Conservation (phyloP, 92 coral and sea anemone genomes). For the Parazoanthus swiftii region DNA sequence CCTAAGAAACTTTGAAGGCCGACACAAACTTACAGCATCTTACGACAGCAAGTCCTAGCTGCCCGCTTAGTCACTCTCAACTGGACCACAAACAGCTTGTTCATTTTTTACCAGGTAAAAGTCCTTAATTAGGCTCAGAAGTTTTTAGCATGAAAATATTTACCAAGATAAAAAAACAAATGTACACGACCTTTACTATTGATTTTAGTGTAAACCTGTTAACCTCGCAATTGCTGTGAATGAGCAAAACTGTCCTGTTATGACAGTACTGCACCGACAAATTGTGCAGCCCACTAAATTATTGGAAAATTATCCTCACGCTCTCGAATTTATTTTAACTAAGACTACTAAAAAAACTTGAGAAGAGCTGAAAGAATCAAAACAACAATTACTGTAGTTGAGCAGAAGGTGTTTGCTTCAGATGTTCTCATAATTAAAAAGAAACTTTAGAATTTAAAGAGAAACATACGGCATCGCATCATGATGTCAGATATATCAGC, state of each 20-base stretch:
- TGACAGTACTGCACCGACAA: background rate
- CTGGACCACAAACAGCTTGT: background rate
- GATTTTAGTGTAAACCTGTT: background rate
- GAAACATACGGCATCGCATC: background rate
- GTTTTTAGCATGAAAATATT: background rate
- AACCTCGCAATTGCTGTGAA: background rate
- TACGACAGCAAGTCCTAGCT: background rate
- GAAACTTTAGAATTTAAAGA: background rate
- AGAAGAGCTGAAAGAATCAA: no score
- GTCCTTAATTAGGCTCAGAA: background rate
- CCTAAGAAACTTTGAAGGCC: background rate
- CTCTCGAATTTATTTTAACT: background rate
- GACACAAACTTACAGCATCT: background rate
- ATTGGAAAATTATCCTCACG: background rate
- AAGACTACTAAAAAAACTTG: background rate
- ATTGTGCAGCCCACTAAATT: background rate
- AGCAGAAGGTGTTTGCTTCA: background rate
- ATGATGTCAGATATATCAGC: background rate
- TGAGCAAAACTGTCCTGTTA: background rate
- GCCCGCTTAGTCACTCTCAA: background rate
- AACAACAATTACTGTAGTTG: background rate
- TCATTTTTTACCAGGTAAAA: background rate
- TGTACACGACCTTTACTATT: background rate
- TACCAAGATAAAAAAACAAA: background rate
- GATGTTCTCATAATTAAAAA: background rate